Conservation (phyloP, 1,140 invertebrate species). For the Tribolium madens region DNA sequence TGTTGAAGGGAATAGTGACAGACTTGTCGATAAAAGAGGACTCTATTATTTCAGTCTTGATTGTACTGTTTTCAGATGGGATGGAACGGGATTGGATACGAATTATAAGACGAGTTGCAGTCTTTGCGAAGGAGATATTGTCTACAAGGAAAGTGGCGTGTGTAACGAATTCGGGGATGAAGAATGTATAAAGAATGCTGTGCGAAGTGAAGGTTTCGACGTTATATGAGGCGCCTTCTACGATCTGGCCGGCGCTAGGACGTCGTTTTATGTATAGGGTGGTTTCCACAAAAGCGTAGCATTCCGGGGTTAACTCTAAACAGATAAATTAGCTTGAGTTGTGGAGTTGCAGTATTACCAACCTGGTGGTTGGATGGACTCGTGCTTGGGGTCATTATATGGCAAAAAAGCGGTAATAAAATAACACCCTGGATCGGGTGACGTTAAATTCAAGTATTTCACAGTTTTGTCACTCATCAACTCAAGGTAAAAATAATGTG, state of each 20-base stretch:
- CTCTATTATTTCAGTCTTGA: conserved; percentile 64
- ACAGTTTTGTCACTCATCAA: conserved; percentile 68
- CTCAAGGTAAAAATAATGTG: conserved; percentile 63
- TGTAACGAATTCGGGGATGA: conserved; percentile 43
- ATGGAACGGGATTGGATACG: conserved; percentile 65
- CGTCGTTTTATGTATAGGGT: conserved; percentile 50
- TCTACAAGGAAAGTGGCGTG: conserved; percentile 48
- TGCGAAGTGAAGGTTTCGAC: conserved; percentile 33
- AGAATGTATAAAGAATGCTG: conserved; percentile 65
- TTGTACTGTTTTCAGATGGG: conserved; percentile 63
- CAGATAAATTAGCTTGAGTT: not conserved
- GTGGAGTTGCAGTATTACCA: conserved; percentile 48
- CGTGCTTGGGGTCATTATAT: conserved; percentile 77
- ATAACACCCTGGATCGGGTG: conserved; percentile 82
- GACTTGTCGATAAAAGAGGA: conserved; percentile 48
- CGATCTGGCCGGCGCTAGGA: conserved; percentile 44
- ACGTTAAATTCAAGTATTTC: conserved; percentile 70
- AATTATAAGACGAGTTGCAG: conserved; percentile 60
- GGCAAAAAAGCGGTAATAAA: conserved; percentile 82
- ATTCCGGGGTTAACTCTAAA: conserved; percentile 56
- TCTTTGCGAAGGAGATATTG: conserved; percentile 48
- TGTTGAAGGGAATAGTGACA: conserved; percentile 67
- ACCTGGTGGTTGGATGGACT: conserved; percentile 81
- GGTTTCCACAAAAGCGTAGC: conserved; percentile 55
- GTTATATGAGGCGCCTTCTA: conserved; percentile 44